Percentiles rank a stretch among this genome's conserved stretches.
Evolutionary conservation across 2,888 invertebrate species (phyloP).

Genomic region (Cataglyphis albicans): DNA sequence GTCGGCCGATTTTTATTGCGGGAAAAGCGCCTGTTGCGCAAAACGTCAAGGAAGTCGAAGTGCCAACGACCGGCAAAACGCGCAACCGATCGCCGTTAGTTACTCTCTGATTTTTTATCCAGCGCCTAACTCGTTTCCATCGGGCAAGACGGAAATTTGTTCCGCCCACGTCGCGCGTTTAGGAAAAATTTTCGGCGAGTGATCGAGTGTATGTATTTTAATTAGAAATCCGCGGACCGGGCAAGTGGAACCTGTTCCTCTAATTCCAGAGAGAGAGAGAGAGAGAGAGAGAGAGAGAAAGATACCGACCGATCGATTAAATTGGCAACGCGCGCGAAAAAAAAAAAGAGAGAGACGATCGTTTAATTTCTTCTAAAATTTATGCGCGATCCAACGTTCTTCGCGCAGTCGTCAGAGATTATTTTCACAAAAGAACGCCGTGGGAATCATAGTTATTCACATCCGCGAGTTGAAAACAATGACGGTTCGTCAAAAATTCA

Average conservation of each 20-base stretch:
- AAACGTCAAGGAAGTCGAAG: slow-evolving; percentile 36
- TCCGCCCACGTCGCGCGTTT: not conserved
- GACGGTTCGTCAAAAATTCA: not conserved
- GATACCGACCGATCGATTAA: slow-evolving; percentile 20
- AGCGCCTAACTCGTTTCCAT: not conserved
- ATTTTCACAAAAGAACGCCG: not conserved
- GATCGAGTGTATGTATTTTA: not conserved
- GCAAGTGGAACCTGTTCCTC: slow-evolving; percentile 28
- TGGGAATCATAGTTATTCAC: not conserved
- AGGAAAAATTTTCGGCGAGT: slow-evolving; percentile 12
- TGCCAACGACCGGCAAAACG: not conserved
- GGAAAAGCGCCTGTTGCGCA: slow-evolving; percentile 24
- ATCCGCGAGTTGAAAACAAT: not conserved
- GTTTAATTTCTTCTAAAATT: slow-evolving; percentile 28
- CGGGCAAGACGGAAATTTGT: not conserved
- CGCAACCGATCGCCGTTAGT: slow-evolving; percentile 6
- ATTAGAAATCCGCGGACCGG: slow-evolving; percentile 1
- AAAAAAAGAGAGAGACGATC: not conserved
- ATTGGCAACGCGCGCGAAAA: not conserved
- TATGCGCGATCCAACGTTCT: not conserved
- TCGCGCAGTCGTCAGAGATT: not conserved
- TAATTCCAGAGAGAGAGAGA: slow-evolving; percentile 10
- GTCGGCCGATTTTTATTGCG: slow-evolving; percentile 34
- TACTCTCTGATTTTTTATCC: not conserved
- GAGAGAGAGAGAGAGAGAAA: not conserved